phyloP scores from a whole-genome alignment of 1,140 invertebrate genomes.

The Leptonema lineaticorne region DNA sequence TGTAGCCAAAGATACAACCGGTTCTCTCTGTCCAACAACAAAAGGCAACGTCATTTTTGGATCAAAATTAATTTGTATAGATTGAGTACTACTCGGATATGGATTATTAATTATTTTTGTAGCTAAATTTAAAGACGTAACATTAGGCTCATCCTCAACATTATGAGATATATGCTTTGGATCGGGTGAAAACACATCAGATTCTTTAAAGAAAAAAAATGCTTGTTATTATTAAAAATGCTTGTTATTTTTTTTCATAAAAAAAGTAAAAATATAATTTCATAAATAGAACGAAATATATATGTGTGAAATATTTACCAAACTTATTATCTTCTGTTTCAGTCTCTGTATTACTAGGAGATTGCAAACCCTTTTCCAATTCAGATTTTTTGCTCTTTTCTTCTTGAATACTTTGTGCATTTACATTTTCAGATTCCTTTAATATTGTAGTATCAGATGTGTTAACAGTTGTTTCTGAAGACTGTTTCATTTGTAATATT shows the following conservation, averaged over 20 bases:
- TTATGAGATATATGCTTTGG: slow-evolving; percentile 5
- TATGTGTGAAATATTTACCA: neutral
- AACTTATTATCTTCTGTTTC: neutral
- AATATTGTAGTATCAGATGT: slow-evolving; percentile 21
- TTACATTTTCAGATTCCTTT: slow-evolving; percentile 41
- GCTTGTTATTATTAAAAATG: slow-evolving; percentile 42
- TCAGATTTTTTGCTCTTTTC: slow-evolving; percentile 46
- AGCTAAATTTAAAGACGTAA: slow-evolving; percentile 28
- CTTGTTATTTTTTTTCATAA: neutral
- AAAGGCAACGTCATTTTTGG: neutral
- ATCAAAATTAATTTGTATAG: neutral
- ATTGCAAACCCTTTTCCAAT: slow-evolving; percentile 50
- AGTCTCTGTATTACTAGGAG: slow-evolving; percentile 42
- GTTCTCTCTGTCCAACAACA: slow-evolving; percentile 28
- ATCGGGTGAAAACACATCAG: slow-evolving; percentile 35
- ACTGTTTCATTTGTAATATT: slow-evolving; percentile 38
- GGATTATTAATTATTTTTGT: slow-evolving; percentile 39
- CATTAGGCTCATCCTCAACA: slow-evolving; percentile 22
- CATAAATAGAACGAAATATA: neutral
- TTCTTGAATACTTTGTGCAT: slow-evolving; percentile 15
- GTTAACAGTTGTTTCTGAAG: slow-evolving; percentile 26
- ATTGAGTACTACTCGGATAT: neutral
- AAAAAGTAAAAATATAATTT: neutral
- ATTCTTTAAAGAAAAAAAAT: slow-evolving; percentile 11
- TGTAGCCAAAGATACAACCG: slow-evolving; percentile 31